Conservation (phyloP, 2,113 vertebrate species). For the Myotis brandtii region DNA sequence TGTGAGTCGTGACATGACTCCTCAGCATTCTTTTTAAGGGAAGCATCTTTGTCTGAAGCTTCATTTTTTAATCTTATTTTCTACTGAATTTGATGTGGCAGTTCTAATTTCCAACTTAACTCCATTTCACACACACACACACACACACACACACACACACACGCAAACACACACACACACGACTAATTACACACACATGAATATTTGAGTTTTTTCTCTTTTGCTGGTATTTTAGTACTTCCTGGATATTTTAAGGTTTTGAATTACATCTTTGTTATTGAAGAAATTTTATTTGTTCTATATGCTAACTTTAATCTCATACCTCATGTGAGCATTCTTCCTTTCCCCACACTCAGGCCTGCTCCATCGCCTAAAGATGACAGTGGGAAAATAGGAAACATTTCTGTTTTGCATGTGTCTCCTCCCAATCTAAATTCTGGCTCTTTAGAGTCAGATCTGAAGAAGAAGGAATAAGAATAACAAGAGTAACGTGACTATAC, state of each 20-base stretch:
- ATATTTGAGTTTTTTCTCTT: neutral
- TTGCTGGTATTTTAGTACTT: neutral
- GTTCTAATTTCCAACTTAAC: neutral
- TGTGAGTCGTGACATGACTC: neutral
- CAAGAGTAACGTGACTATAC: neutral
- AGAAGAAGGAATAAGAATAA: neutral
- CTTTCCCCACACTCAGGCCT: neutral
- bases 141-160: neutral
- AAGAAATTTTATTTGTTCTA: neutral
- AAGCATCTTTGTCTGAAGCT: neutral
- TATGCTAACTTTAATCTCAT: neutral
- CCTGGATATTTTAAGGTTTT: neutral
- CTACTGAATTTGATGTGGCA: neutral
- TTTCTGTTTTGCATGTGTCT: neutral
- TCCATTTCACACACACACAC: neutral
- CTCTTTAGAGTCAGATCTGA: neutral
- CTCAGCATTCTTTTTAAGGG: neutral
- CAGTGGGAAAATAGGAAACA: neutral
- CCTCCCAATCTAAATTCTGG: neutral
- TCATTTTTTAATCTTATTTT: neutral
- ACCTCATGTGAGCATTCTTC: neutral
- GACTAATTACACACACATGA: neutral
- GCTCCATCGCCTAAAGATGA: neutral
- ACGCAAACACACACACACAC: neutral
- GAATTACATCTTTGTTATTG: neutral